Percentiles rank a stretch among this genome's conserved stretches.
Evolutionary conservation across 2,888 invertebrate species (phyloP).

Genomic region (Pammene aurita): DNA sequence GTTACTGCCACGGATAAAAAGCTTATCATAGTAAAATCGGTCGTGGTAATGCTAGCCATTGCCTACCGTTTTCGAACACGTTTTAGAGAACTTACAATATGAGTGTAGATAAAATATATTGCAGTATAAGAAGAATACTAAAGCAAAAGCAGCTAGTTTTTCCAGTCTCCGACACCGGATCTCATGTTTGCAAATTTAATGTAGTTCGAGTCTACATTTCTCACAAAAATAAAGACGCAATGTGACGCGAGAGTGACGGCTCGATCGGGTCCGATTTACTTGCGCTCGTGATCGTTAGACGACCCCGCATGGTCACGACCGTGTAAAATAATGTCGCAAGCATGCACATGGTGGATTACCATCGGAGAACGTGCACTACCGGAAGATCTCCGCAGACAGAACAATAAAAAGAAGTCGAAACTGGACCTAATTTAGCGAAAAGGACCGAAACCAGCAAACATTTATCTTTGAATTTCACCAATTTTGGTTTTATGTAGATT

Average conservation of each 20-base stretch:
- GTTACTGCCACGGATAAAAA: no score
- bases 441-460: not conserved
- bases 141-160: no score
- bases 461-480: not conserved
- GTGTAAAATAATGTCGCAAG: conserved; percentile 72
- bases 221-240: conserved; percentile 63
- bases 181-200: conserved; percentile 41
- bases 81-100: no score
- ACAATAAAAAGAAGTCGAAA: no score
- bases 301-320: conserved; percentile 72
- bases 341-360: conserved; percentile 59
- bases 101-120: no score
- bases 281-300: conserved; percentile 62
- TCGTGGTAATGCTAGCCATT: no score
- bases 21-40: no score
- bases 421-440: not conserved
- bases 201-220: conserved; percentile 62
- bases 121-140: not conserved
- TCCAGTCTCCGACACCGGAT: no score
- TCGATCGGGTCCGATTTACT: conserved; percentile 55
- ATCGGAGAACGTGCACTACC: conserved; percentile 55
- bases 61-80: no score
- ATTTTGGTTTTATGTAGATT: not conserved
- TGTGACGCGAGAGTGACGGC: conserved; percentile 65
- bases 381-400: conserved; percentile 20